Evolutionary conservation across 2,888 invertebrate species (phyloP).

Genomic region (Cheilosia urbana): DNA sequence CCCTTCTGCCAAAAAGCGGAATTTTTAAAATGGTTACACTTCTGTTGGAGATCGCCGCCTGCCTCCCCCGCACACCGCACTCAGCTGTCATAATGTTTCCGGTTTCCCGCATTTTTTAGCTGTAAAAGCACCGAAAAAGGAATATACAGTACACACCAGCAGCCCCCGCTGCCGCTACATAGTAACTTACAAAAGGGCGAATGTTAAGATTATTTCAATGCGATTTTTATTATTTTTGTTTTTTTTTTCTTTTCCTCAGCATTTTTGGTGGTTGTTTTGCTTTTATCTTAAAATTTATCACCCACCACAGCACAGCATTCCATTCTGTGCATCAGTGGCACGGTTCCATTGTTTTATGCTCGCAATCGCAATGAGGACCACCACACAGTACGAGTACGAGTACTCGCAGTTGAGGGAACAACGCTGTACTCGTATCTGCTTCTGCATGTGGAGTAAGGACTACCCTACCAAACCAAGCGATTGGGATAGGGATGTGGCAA

Average conservation of each 20-base stretch:
- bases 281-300: conserved; percentile 63
- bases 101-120: conserved; percentile 52
- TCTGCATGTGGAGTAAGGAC: conserved; percentile 55
- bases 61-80: not conserved
- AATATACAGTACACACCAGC: conserved; percentile 19
- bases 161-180: conserved; percentile 15
- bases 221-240: conserved; percentile 40
- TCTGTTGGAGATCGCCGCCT: conserved; percentile 4
- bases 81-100: conserved; percentile 60
- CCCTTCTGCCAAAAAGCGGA: conserved; percentile 36
- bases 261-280: conserved; percentile 21
- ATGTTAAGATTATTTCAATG: conserved; percentile 70
- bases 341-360: conserved; percentile 51
- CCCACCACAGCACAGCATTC: conserved; percentile 38
- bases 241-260: not conserved
- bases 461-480: conserved; percentile 1
- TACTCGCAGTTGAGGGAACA: not conserved
- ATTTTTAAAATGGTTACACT: conserved; percentile 44
- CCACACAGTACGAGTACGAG: too few relatives aligned
- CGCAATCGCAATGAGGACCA: conserved; percentile 12
- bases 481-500: conserved; percentile 16
- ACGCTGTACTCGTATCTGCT: conserved; percentile 28
- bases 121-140: conserved; percentile 47
- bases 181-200: conserved; percentile 60
- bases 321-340: conserved; percentile 23